Conservation (phyloP, 1,140 invertebrate species). For the Orius laevigatus region DNA sequence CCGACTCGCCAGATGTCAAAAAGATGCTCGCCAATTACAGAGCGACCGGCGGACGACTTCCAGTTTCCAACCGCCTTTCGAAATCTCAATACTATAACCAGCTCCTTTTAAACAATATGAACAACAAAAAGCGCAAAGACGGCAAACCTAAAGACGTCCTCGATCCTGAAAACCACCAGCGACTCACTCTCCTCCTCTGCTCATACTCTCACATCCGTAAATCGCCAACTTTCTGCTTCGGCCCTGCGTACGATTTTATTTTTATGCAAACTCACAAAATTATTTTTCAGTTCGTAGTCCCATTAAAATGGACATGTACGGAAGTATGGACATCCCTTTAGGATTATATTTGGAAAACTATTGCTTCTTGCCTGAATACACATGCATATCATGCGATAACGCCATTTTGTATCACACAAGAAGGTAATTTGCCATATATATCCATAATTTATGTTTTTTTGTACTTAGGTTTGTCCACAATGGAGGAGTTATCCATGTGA, state of each 20-base stretch:
- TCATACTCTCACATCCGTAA: constrained; percentile 70
- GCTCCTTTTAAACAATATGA: constrained; percentile 6
- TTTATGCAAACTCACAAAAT: constrained; percentile 10
- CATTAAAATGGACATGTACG: constrained; percentile 91
- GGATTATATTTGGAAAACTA: constrained; percentile 87
- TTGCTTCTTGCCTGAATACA: constrained; percentile 69
- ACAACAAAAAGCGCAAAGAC: constrained; percentile 4
- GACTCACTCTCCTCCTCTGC: constrained; percentile 77
- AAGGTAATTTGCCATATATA: constrained; percentile 16
- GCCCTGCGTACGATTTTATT: constrained; percentile 33
- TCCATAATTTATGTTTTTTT: background rate
- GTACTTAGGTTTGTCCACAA: constrained; percentile 59
- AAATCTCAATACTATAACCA: background rate
- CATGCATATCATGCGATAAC: constrained; percentile 65
- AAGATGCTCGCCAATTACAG: constrained; percentile 66
- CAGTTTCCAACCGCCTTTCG: background rate
- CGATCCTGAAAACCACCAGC: constrained; percentile 74
- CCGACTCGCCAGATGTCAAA: constrained; percentile 44
- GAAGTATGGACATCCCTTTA: constrained; percentile 81
- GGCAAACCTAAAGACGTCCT: constrained; percentile 46
- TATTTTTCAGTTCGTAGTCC: constrained; percentile 51
- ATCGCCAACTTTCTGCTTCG: constrained; percentile 72
- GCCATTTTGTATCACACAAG: constrained; percentile 81
- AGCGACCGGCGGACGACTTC: constrained; percentile 60
- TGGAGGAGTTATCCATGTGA: constrained; percentile 54